phyloP scores from a whole-genome alignment of 2,888 invertebrate genomes.

The Eristalis intricaria region DNA sequence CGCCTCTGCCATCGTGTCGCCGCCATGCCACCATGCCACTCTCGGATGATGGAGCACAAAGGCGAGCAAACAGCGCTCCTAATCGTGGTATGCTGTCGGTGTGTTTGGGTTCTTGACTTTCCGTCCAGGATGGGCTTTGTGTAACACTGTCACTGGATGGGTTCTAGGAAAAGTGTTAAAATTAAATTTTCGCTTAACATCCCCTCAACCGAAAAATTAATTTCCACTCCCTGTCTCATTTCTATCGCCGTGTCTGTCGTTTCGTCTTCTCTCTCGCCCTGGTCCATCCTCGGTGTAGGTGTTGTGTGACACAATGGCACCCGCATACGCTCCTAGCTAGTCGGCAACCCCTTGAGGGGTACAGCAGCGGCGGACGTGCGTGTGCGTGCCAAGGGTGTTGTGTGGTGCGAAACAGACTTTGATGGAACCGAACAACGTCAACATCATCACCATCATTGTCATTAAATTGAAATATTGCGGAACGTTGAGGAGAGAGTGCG shows the following conservation, averaged over 20 bases:
- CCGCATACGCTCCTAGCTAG: constrained; percentile 13
- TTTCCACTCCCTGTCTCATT: constrained; percentile 50
- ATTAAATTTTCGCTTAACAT: constrained; percentile 66
- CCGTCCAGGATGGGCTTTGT: not conserved
- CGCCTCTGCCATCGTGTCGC: constrained; percentile 46
- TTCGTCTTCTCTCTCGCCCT: constrained; percentile 42
- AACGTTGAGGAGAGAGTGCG: constrained; percentile 46
- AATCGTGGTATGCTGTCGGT: not conserved
- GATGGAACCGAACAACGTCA: constrained; percentile 65
- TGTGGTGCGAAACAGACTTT: constrained; percentile 74
- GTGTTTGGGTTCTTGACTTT: constrained; percentile 1
- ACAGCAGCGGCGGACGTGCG: constrained; percentile 28
- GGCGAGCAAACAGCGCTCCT: constrained; percentile 22
- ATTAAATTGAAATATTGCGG: constrained; percentile 69
- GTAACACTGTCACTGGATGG: constrained; percentile 21
- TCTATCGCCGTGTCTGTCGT: no score
- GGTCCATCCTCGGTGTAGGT: constrained; percentile 6
- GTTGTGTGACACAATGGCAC: constrained; percentile 46
- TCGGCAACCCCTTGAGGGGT: constrained; percentile 28
- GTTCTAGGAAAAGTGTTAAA: constrained; percentile 68
- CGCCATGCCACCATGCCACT: not conserved
- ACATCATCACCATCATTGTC: constrained; percentile 63
- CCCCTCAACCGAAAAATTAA: constrained; percentile 70
- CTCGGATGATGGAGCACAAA: constrained; percentile 57
- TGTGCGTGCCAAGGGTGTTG: constrained; percentile 72